Conservation (phyloP, 2,113 vertebrate genomes). For the Natator depressus region DNA sequence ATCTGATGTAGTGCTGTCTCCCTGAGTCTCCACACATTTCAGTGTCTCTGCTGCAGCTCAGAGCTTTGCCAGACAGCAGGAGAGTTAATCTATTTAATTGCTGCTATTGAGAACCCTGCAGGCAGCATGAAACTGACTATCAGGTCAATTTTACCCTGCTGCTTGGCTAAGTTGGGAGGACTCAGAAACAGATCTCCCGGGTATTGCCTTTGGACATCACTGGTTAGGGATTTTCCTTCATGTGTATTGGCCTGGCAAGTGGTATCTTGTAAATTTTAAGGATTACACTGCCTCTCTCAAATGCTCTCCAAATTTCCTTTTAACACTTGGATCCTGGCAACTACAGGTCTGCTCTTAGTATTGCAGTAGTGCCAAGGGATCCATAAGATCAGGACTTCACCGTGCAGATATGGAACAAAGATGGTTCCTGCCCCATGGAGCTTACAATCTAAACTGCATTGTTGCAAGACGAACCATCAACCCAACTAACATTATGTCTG, state of each 20-base stretch:
- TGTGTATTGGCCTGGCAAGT: neutral
- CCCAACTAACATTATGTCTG: neutral
- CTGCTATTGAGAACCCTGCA: accelerated
- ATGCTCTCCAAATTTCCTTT: neutral
- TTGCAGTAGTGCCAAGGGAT: neutral
- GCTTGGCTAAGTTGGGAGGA: neutral
- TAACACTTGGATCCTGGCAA: neutral
- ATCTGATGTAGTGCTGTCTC: neutral
- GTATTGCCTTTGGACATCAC: neutral
- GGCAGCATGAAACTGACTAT: neutral
- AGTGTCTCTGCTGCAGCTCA: accelerated
- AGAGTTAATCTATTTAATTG: neutral
- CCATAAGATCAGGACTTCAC: neutral
- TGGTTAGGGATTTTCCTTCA: neutral
- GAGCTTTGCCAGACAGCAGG: constrained; percentile 23
- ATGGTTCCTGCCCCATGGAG: neutral
- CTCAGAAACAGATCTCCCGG: accelerated
- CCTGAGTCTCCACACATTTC: neutral
- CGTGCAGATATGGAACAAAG: neutral
- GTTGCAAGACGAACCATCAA: neutral
- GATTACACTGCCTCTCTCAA: neutral
- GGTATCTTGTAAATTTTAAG: neutral
- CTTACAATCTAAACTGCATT: constrained; percentile 38
- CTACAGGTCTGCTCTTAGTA: neutral
- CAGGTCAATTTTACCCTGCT: constrained; percentile 1